Base-by-base conservation (phyloP, 2,113 vertebrate genomes). In the Phalacrocorax aristotelis region DNA sequence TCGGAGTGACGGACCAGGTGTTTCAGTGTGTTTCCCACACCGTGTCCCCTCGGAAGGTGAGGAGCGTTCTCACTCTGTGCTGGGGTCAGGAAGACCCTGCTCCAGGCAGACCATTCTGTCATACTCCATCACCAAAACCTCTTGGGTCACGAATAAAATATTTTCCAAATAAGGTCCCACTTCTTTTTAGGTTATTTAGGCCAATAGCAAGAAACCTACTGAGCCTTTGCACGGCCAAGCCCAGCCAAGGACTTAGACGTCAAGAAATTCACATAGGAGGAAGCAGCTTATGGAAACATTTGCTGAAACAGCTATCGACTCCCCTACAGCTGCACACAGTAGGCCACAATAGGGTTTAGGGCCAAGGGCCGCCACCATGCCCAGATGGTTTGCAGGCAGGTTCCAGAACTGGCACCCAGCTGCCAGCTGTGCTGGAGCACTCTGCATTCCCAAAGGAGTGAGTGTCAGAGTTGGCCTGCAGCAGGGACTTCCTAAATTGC, bases 11-110 rank as follows among this genome's bases (percentile, higher is more conserved):
- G 6, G 51, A 61, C 17, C 27, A 55, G 15, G 57, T 55, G 3
- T 72, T 74, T 72, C 42, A 15, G 42, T 44, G 42, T 44, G 42
- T 44, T 44, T 76, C 40, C 32, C 7, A 3, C 12, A 9, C 57
- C 0, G 0, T n/a, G 49, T 49, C 8, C 23, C 25, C 52, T 71
- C 48, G 10, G 13, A 54, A 66, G 8, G 4, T 21, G 18, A 15
- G 10, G 22, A 83, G 68, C 0, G 2, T 54, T 66, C 57, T 83
- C 57, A 19, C 25, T 34, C 70, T 66, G 29, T 30, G 46, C 52
- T 0, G 1, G 34, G 9, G 14, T 51, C 48, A 72, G 44, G 54
- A 81, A 36, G 38, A 55, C 10, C 34, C 38, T 10, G 25, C 57
- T 84, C n/a, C 42, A 54, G 17, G 27, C 60, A 55, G 27, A 49